Base-by-base conservation (phyloP, 2,113 vertebrate genomes). In the Callochromis pleurospilus region DNA sequence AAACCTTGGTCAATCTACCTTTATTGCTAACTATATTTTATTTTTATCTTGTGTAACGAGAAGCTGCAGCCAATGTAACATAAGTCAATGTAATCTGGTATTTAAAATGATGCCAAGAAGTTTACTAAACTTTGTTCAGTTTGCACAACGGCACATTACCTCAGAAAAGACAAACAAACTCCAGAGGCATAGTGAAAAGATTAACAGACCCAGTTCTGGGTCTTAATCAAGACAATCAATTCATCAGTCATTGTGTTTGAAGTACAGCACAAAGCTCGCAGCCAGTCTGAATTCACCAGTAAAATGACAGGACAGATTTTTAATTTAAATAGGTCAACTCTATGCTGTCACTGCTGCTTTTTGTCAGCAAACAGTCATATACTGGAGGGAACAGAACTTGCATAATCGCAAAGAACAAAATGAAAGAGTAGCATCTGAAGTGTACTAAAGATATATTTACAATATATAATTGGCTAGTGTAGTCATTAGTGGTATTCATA, bases 191-290 rank as follows among this genome's bases (percentile, higher is more conserved):
- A 55, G 17, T 83, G 79, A 87, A 83, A 86, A 79, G 40, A 40
- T 80, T 29, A 49, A 82, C 82, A 82, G 58, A 89, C 58, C 47
- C 6, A 49, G 6, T 26, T 53, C 55, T 90, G 89, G 62, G 83
- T 62, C 33, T 70, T 45, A 38, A 58, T 85, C 90, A 86, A 84
- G 17, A 60, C 49, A 65, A 89, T 87, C 33, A 92, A 80, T 88
- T 73, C 77, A 45, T 91, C 3, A 88, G 33, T 77, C 9, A 87
- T 51, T 84, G 11, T 60, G 79, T 84, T 11, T 60, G 40, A 62
- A 60, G 65, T 90, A 85, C 38, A 55, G 9, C 70, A 6, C 29
- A 92, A 0, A 1, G 33, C 21, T 65, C 3, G 12, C 5, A 80
- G 6, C 36, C 29, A n/a, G 9, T n/a, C 65, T 15, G n/a, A 70